These are phyloP conservation scores for Dendrocincla tyrannina DNA, from an alignment of 2,797 vertebrate species.

Conservation along the genomic window DNA sequence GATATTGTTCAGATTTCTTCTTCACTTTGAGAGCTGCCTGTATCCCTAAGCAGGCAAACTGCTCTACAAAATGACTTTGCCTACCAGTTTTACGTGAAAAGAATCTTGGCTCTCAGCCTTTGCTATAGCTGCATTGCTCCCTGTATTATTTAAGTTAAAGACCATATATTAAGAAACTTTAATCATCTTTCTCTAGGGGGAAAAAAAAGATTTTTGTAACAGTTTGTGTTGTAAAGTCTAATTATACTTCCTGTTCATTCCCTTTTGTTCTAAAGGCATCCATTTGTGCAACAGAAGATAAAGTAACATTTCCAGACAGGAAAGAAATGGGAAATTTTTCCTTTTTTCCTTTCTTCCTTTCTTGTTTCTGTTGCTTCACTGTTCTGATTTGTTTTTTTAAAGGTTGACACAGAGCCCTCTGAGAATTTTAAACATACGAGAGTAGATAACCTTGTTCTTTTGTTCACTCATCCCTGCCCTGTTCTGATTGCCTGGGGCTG, in stretches of 20 bases:
- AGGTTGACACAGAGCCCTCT: conserved; percentile 39
- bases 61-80: neutral
- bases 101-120: neutral
- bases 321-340: neutral
- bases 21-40: neutral
- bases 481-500: conserved; percentile 38
- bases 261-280: conserved; percentile 13
- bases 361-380: conserved; percentile 6
- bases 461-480: conserved; percentile 56
- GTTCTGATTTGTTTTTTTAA: conserved; percentile 42
- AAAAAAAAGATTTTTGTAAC: neutral
- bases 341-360: conserved; percentile 1
- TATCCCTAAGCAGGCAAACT: neutral
- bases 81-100: neutral
- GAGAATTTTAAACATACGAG: conserved; percentile 50
- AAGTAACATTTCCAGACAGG: conserved; percentile 21
- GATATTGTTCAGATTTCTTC: neutral
- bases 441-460: conserved; percentile 65
- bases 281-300: neutral
- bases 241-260: neutral
- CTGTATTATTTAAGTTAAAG: conserved; percentile 28
- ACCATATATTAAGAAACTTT: neutral
- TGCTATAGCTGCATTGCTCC: neutral
- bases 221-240: conserved; percentile 1
- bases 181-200: neutral